Evolutionary conservation across 1,140 invertebrate genomes (phyloP).

Genomic region (Neodiprion pinetum): DNA sequence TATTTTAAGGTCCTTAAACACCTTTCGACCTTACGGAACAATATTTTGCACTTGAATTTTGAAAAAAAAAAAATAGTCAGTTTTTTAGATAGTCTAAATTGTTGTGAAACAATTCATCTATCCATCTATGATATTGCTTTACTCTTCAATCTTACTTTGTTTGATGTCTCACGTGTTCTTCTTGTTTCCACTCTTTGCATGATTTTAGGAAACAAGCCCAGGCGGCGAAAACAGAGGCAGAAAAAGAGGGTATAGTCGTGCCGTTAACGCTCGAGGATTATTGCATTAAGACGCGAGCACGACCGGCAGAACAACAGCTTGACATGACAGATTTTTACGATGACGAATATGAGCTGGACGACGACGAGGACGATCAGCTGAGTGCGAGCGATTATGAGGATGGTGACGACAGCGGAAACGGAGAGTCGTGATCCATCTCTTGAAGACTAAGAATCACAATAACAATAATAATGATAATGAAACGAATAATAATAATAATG

Average conservation of each 20-base stretch:
- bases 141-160: too few species aligned
- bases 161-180: too few species aligned
- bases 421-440: slow-evolving; percentile 68
- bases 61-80: too few species aligned
- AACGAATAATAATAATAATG: too few species aligned
- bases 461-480: slow-evolving; percentile 16
- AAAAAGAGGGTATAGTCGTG: slow-evolving; percentile 95
- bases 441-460: slow-evolving; percentile 33
- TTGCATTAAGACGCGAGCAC: slow-evolving; percentile 89
- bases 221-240: slow-evolving; percentile 92
- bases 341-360: slow-evolving; percentile 86
- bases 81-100: too few species aligned
- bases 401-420: slow-evolving; percentile 83
- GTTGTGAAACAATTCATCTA: too few species aligned
- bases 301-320: slow-evolving; percentile 77
- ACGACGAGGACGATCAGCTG: slow-evolving; percentile 74
- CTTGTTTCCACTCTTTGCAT: background rate
- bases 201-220: slow-evolving; percentile 92
- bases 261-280: slow-evolving; percentile 98
- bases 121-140: too few species aligned
- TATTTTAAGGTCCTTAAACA: too few species aligned
- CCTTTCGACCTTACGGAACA: too few species aligned
- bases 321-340: slow-evolving; percentile 95
- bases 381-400: slow-evolving; percentile 73
- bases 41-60: too few species aligned